Evolutionary conservation across 2,888 invertebrate species (phyloP).

Genomic region (Calameuta filiformis): DNA sequence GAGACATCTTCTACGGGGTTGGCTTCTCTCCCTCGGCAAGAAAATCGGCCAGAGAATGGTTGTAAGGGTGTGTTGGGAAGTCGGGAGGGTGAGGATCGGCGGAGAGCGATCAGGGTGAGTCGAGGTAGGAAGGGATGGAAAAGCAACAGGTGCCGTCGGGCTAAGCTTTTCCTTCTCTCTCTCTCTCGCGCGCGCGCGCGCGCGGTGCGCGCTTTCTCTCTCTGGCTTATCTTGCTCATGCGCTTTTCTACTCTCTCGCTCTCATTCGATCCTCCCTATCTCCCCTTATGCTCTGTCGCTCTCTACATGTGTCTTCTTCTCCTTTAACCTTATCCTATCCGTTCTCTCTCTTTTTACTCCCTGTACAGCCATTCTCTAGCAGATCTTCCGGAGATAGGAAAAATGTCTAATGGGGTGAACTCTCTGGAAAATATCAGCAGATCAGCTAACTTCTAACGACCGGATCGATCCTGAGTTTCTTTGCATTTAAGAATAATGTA

Average conservation of each 20-base stretch:
- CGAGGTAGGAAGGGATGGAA: slow-evolving; percentile 30
- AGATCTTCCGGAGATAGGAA: slow-evolving; percentile 58
- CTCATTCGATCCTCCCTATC: slow-evolving; percentile 16
- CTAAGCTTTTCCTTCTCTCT: slow-evolving; percentile 41
- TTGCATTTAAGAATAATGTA: slow-evolving; percentile 41
- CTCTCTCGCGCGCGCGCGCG: slow-evolving; percentile 20
- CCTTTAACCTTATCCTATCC: neutral
- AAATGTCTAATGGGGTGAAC: slow-evolving; percentile 66
- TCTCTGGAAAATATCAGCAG: slow-evolving; percentile 61
- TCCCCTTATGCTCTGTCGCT: neutral
- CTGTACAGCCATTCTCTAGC: slow-evolving; percentile 33
- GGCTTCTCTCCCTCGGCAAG: neutral
- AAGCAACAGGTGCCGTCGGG: slow-evolving; percentile 62
- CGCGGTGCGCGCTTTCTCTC: slow-evolving; percentile 3
- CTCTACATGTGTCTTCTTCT: neutral
- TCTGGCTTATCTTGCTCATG: slow-evolving; percentile 19
- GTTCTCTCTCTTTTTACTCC: neutral
- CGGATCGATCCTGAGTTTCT: slow-evolving; percentile 33
- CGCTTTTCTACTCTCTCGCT: slow-evolving; percentile 1
- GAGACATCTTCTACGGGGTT: slow-evolving; percentile 15
- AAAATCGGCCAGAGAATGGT: slow-evolving; percentile 10
- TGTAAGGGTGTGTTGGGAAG: slow-evolving; percentile 12
- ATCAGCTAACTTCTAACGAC: slow-evolving; percentile 39
- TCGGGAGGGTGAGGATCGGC: slow-evolving; percentile 8
- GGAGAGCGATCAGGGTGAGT: slow-evolving; percentile 16